Conservation (phyloP, 2,113 vertebrate species). For the Phodopus roborovskii region DNA sequence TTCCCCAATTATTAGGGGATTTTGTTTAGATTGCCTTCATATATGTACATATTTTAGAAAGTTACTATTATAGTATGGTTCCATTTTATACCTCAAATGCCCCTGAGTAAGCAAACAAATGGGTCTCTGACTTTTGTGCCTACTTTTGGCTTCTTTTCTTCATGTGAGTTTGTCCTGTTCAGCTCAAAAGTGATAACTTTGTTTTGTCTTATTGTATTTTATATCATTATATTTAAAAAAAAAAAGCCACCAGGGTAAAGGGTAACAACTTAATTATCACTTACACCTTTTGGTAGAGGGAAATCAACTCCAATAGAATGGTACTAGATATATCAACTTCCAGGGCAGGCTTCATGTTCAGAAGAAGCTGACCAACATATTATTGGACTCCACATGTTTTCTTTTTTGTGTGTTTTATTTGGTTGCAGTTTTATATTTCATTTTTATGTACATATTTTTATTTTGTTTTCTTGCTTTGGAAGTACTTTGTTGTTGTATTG, state of each 20-base stretch:
- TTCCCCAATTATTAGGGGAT: background rate
- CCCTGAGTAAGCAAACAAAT: background rate
- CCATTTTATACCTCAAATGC: background rate
- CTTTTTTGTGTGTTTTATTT: background rate
- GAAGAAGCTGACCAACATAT: background rate
- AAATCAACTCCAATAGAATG: background rate
- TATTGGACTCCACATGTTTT: background rate
- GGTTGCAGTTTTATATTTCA: background rate
- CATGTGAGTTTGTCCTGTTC: background rate
- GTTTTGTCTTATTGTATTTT: background rate
- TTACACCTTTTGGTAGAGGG: background rate
- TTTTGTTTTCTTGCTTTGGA: background rate
- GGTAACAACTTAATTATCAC: background rate
- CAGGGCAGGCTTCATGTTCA: background rate
- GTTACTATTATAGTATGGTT: background rate
- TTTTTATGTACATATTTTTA: background rate
- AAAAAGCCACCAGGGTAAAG: background rate
- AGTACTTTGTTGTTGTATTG: background rate
- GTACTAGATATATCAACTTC: background rate
- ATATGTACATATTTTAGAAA: background rate
- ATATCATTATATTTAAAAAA: background rate
- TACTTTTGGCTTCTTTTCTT: background rate
- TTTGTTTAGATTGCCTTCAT: background rate
- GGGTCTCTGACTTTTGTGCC: background rate
- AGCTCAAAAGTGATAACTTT: background rate